These are phyloP conservation scores for Anolis carolinensis DNA, from an alignment of 2,113 vertebrate species.

Conservation along the genomic window DNA sequence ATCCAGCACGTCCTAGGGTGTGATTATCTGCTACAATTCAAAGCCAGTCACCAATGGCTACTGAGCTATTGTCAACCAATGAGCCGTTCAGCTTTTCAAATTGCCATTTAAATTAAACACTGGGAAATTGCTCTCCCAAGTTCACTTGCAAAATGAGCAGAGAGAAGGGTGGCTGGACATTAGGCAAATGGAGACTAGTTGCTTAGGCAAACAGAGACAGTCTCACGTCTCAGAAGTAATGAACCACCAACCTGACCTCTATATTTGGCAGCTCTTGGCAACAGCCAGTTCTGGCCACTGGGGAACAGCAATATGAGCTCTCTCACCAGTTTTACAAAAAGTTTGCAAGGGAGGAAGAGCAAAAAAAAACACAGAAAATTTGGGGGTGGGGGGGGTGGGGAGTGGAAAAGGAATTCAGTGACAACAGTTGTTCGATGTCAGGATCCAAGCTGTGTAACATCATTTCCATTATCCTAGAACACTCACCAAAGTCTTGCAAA, in stretches of 20 bases:
- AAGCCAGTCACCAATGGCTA: neutral
- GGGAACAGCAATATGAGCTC: neutral
- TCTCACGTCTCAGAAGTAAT: neutral
- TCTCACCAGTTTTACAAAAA: neutral
- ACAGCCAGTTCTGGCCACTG: neutral
- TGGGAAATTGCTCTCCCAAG: neutral
- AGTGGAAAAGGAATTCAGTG: neutral
- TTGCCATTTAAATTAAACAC: neutral
- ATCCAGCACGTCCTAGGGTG: neutral
- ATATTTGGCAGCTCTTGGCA: slow-evolving; percentile 21
- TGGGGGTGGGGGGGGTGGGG: no score
- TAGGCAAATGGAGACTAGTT: neutral
- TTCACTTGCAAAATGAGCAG: neutral
- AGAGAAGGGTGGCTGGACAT: neutral
- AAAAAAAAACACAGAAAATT: neutral
- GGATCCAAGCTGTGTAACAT: neutral
- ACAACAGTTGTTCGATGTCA: neutral
- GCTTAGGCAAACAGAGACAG: neutral
- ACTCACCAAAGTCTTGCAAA: neutral
- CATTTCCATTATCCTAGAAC: no score
- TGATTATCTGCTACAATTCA: neutral
- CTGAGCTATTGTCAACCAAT: slow-evolving; percentile 3
- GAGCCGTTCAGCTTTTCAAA: neutral
- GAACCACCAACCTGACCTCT: slow-evolving; percentile 2
- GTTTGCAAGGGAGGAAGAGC: neutral